phyloP scores from a whole-genome alignment of 2,888 invertebrate genomes.

The Maniola hyperantus region DNA sequence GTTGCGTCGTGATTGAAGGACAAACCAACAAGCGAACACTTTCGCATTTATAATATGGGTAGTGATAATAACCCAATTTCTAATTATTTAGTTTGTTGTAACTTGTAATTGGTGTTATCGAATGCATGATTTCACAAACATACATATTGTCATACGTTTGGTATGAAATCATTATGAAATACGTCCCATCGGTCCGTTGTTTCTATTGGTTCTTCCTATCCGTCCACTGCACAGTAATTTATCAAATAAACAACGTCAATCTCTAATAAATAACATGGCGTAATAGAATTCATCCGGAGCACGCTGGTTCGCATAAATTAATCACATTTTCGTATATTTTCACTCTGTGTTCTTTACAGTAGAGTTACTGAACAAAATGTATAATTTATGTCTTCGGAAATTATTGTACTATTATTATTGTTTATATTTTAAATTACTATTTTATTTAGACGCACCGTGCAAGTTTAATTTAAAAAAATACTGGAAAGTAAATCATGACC shows the following conservation, averaged over 20 bases:
- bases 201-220: neutral
- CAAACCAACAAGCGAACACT: no score
- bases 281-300: conserved; percentile 23
- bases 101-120: neutral
- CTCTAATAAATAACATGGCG: conserved; percentile 27
- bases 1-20: no score
- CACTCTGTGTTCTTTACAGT: conserved; percentile 1
- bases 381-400: neutral
- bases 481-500: neutral
- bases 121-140: neutral
- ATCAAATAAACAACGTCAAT: conserved; percentile 22
- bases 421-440: no score
- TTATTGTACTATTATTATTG: neutral
- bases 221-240: conserved; percentile 10
- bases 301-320: conserved; percentile 29
- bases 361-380: neutral
- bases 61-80: neutral
- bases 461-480: neutral
- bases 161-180: neutral
- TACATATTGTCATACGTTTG: neutral
- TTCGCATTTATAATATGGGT: no score
- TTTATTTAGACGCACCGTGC: neutral
- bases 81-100: neutral
- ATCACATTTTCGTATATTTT: conserved; percentile 9
- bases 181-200: neutral